Evolutionary conservation across 2,888 invertebrate species (phyloP), one percentile per base, ranked within the genome.

Genomic region (Micropterix aruncella): DNA sequence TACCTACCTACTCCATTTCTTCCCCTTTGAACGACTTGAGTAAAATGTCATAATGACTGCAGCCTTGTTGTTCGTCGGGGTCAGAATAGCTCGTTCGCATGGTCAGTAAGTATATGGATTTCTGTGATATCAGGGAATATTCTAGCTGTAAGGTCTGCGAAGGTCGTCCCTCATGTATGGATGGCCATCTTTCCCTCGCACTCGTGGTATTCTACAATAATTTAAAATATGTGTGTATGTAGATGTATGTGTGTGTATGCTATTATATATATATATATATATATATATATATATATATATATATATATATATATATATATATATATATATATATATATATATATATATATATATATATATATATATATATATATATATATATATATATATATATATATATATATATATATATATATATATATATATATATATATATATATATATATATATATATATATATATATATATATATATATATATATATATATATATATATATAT

Each of bases 251-350:
- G 27, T 42, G n/a, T n/a, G n/a, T n/a, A n/a, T n/a, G n/a, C n/a
- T n/a, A n/a, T n/a, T n/a, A n/a, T n/a, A n/a, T n/a, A 42, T 42
- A 40, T 42, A 42, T 42, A 39, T 42, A 39, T 42, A 42, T 39
- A 41, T 41, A 41, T 36, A 41, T 41, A 41, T 36, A 41, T 41
- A 41, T 36, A 41, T 41, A 41, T 41, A 41, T 41, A 41, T 41
- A 41, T 41, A 41, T 41, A 41, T 41, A 41, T 41, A 41, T 41
- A 41, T 41, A 41, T 41, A 41, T 41, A 41, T 41, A 41, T 41
- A 41, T 41, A 41, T 41, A 41, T 41, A 38, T 41, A 41, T 41
- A 41, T 41, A 41, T 41, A 41, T 41, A 41, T 41, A 41, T 41
- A 38, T 41, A 41, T 41, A 41, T 41, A 41, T 41, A 41, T 41